Evolutionary conservation across 2,888 invertebrate genomes (phyloP).

Genomic region (Parascotia fuliginaria): DNA sequence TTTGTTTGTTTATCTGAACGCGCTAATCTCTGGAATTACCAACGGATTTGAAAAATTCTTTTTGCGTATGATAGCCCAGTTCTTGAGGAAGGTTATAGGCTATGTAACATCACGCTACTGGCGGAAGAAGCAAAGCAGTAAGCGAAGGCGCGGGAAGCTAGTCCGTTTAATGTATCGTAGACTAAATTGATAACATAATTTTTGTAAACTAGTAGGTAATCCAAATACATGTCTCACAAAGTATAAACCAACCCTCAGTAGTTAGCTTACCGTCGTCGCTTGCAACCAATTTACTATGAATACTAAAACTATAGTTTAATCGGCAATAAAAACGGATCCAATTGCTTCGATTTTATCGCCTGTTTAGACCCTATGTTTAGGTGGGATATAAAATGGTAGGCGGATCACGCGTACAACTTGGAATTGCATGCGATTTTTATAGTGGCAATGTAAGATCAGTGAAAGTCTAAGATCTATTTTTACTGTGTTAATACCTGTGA

Average conservation of each 20-base stretch:
- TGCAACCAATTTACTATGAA: conserved; percentile 58
- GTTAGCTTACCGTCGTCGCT: conserved; percentile 25
- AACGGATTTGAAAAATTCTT: no score
- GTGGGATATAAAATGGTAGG: conserved; percentile 33
- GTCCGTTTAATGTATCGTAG: no score
- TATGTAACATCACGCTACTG: no score
- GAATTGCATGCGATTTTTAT: conserved; percentile 40
- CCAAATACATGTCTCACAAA: not conserved
- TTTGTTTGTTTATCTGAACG: no score
- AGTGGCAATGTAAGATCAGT: conserved; percentile 15
- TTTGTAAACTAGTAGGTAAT: not conserved
- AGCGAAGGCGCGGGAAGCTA: no score
- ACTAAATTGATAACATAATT: not conserved
- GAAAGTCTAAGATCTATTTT: conserved; percentile 27
- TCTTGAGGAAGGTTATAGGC: no score
- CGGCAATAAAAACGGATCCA: conserved; percentile 56
- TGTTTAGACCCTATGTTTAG: conserved; percentile 43
- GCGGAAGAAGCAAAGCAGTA: no score
- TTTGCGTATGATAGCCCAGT: no score
- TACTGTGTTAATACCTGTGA: conserved; percentile 12
- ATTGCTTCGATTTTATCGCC: conserved; percentile 55
- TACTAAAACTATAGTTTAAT: conserved; percentile 62
- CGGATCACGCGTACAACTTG: conserved; percentile 11
- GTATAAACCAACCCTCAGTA: conserved; percentile 17
- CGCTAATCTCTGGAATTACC: no score